Evolutionary conservation across 2,113 vertebrate species (phyloP).

Genomic region (Oreocharis arfaki): DNA sequence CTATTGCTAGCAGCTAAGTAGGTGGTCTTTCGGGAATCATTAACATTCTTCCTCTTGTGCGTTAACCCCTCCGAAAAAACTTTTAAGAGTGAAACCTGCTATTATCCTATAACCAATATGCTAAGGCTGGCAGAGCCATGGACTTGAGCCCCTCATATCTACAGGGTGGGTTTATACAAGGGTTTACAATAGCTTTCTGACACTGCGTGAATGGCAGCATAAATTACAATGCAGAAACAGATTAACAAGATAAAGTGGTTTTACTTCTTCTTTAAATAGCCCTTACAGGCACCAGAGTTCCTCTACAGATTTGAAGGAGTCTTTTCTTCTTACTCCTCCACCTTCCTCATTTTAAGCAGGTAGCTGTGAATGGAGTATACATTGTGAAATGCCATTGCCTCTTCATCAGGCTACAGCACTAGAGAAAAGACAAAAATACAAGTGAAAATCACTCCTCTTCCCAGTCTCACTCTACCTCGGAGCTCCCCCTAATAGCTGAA

Average conservation of each 20-base stretch:
- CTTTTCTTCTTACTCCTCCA: slow-evolving; percentile 39
- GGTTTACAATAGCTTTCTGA: slow-evolving; percentile 8
- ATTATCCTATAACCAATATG: not conserved
- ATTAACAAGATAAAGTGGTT: slow-evolving; percentile 37
- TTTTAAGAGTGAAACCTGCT: not conserved
- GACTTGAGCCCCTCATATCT: not conserved
- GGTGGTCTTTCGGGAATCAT: slow-evolving; percentile 29
- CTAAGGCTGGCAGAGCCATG: not conserved
- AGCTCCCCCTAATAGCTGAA: not conserved
- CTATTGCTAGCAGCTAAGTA: not conserved
- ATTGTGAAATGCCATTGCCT: not conserved
- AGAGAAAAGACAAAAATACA: slow-evolving; percentile 1
- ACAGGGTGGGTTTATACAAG: not conserved
- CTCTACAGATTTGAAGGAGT: not conserved
- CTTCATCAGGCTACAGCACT: not conserved
- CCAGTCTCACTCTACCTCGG: not conserved
- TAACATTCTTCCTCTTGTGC: slow-evolving; percentile 12
- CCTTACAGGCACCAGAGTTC: not conserved
- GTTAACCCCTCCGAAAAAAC: not conserved
- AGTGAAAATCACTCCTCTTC: slow-evolving; percentile 12
- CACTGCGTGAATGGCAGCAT: slow-evolving; percentile 4
- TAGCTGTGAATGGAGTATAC: not conserved
- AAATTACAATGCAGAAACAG: slow-evolving; percentile 41
- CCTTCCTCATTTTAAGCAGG: slow-evolving; percentile 46
- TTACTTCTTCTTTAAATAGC: slow-evolving; percentile 23